Evolutionary conservation across 2,888 invertebrate species (phyloP).

Genomic region (Catocala sponsa): DNA sequence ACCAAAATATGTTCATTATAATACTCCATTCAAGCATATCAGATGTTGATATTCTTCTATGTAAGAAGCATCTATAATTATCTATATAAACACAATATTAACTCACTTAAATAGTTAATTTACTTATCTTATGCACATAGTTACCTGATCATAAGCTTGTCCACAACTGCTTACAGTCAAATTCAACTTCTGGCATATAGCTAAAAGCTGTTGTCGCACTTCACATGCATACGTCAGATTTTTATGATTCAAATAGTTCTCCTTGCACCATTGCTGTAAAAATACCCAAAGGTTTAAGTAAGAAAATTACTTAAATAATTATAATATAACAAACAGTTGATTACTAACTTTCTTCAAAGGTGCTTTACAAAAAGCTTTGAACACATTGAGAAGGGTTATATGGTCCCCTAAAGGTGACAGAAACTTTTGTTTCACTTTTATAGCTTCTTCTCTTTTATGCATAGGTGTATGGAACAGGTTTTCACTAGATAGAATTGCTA

Average conservation of each 20-base stretch:
- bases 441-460: conserved; percentile 92
- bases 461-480: conserved; percentile 93
- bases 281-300: background rate
- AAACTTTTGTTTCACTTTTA: conserved; percentile 93
- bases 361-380: conserved; percentile 92
- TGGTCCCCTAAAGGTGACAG: conserved; percentile 96
- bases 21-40: too few relatives aligned
- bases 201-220: conserved; percentile 93
- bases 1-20: too few relatives aligned
- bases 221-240: conserved; percentile 94
- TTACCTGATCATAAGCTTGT: conserved; percentile 88
- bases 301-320: too few relatives aligned
- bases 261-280: conserved; percentile 94
- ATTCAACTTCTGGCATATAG: conserved; percentile 90
- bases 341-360: conserved; percentile 89
- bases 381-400: conserved; percentile 96
- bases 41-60: too few relatives aligned
- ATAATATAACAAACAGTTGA: too few relatives aligned
- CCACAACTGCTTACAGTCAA: conserved; percentile 90
- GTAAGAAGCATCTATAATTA: too few relatives aligned
- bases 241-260: conserved; percentile 94
- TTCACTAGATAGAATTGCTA: conserved; percentile 96
- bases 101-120: too few relatives aligned
- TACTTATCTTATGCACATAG: too few relatives aligned
- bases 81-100: too few relatives aligned